A percentile compares a stretch with the other conserved stretches of the same genome.
phyloP scores from a whole-genome alignment of 2,888 invertebrate genomes.

The Erannis defoliaria region DNA sequence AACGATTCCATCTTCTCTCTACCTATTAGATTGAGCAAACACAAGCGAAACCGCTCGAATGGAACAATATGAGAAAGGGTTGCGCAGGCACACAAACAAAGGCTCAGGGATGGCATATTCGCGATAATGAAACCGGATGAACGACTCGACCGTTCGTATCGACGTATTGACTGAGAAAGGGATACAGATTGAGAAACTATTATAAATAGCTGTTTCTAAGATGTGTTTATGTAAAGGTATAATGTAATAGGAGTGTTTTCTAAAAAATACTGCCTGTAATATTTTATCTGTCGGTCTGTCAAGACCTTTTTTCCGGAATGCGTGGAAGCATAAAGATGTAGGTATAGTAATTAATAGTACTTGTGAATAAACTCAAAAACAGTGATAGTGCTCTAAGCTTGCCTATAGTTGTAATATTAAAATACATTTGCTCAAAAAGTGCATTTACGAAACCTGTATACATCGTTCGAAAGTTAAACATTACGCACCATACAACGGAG shows the following conservation, averaged over 20 bases:
- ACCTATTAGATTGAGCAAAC: constrained; percentile 68
- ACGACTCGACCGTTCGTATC: constrained; percentile 24
- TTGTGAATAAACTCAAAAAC: no score
- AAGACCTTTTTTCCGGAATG: no score
- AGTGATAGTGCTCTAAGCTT: no score
- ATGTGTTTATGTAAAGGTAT: background rate
- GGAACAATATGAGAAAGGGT: constrained; percentile 82
- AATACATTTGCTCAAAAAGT: no score
- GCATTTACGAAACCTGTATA: no score
- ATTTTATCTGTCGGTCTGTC: no score
- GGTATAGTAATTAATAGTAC: no score
- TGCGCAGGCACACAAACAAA: constrained; percentile 73
- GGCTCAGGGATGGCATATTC: constrained; percentile 49
- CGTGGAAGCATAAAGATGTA: no score
- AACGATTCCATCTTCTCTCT: constrained; percentile 2
- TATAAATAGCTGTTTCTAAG: background rate
- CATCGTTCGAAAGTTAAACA: no score
- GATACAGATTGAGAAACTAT: background rate
- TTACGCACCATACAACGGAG: no score
- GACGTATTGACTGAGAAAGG: constrained; percentile 20
- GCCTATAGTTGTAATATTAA: no score
- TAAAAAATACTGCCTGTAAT: no score
- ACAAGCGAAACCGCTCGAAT: constrained; percentile 72
- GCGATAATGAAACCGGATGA: constrained; percentile 36
- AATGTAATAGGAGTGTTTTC: background rate